A percentile compares a stretch with the other conserved stretches of the same genome.
phyloP scores from a whole-genome alignment of 2,113 vertebrate genomes.

The Apus apus region DNA sequence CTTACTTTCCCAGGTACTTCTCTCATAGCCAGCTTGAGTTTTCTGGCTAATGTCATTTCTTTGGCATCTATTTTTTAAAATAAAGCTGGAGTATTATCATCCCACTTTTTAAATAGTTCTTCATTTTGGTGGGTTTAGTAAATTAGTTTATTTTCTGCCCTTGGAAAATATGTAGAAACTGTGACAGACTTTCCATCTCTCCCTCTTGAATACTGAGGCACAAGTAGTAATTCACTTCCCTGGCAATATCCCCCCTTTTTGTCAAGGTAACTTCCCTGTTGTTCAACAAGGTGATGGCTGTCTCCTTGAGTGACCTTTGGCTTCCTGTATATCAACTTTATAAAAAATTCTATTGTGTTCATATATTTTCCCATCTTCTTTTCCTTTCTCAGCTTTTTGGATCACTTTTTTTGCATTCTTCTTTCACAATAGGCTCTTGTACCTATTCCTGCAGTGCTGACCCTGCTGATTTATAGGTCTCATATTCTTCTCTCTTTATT shows the following conservation, averaged over 20 bases:
- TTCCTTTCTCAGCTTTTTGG: not conserved
- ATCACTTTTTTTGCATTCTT: not conserved
- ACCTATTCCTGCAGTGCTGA: not conserved
- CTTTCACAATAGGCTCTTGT: not conserved
- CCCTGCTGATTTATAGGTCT: not conserved
- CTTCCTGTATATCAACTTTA: not conserved
- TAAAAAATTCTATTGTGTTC: not conserved
- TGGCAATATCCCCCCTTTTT: not conserved
- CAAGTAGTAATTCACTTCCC: not conserved
- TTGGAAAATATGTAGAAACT: not conserved
- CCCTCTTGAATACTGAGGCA: not conserved
- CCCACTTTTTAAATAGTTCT: not conserved
- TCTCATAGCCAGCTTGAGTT: not conserved
- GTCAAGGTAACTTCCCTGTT: not conserved
- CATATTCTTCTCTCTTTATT: not conserved
- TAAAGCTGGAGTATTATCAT: not conserved
- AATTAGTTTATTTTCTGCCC: not conserved
- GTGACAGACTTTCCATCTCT: not conserved
- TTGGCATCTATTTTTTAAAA: not conserved
- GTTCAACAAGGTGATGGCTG: not conserved
- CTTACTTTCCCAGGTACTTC: not conserved
- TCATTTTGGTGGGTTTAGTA: not conserved
- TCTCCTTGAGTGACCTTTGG: not conserved
- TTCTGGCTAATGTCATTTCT: not conserved
- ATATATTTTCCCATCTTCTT: not conserved